Base-by-base conservation (phyloP, 2,888 invertebrate genomes). In the Tipula confusa region DNA sequence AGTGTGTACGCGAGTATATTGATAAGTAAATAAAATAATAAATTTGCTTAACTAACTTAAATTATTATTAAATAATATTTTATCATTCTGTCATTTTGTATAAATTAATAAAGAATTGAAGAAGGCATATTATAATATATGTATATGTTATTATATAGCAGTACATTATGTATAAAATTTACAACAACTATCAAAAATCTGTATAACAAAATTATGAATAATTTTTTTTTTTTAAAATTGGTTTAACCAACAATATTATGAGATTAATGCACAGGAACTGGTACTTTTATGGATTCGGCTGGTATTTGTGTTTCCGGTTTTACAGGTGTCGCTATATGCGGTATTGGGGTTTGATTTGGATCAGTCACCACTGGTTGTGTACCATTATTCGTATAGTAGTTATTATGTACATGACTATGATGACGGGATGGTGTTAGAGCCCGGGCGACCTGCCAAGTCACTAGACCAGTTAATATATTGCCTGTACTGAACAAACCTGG, bases 11-110 rank as follows among this genome's bases (percentile, higher is more conserved):
- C 6, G 43, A 6, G 15, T 64, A 64, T 64, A 64, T 64, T 24
- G 43, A 64, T 64, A 64, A 64, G 64, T 64, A 64, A 64, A 64
- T 64, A 64, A 64, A 64, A 64, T 64, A 64, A 64, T 24, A 64
- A 64, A 24, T 64, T 64, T 64, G 64, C 64, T 64, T 64, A 64
- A 64, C 64, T 64, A 64, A 64, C 64, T 64, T 64, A 64, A 64
- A 64, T 33, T 64, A 64, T 64, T 33, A 64, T 64, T 64, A 64
- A 64, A 64, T 64, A 64, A 64, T 64, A 64, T 18, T 7, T 64
- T 64, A n/a, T 64, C 64, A 64, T 64, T 64, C 64, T 18, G 64
- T 64, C 64, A 64, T 64, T 64, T 64, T 64, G 24, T 64, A 64
- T 64, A 64, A 64, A 64, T 64, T 64, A 64, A 64, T 24, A 64